A percentile compares a stretch with the other conserved stretches of the same genome.
Conservation (phyloP, 2,797 vertebrate genomes). For the Limosa lapponica region DNA sequence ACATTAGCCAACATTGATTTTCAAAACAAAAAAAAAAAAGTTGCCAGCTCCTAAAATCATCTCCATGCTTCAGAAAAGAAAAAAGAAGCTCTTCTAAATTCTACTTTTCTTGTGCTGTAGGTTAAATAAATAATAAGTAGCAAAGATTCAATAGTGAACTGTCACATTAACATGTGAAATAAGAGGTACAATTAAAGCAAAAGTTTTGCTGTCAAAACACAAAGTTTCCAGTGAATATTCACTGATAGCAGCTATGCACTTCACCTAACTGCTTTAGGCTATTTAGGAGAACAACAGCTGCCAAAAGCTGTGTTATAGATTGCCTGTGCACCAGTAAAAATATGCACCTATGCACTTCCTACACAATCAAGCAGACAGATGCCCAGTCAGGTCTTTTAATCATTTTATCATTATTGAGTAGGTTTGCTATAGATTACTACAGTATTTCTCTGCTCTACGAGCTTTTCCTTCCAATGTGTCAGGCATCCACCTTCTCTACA, state of each 20-base stretch:
- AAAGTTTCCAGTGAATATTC: not conserved
- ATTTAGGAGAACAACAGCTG: not conserved
- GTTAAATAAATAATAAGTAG: not conserved
- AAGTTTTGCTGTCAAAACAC: not conserved
- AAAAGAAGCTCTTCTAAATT: not conserved
- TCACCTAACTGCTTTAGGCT: not conserved
- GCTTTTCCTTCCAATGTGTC: not conserved
- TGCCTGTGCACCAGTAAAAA: not conserved
- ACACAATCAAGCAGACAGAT: not conserved
- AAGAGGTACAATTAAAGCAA: not conserved
- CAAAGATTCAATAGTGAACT: not conserved
- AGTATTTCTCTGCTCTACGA: not conserved
- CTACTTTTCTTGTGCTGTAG: not conserved
- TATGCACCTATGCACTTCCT: not conserved
- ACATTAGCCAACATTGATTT: not conserved
- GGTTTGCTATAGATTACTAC: not conserved
- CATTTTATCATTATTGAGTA: not conserved
- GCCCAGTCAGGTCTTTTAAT: not conserved
- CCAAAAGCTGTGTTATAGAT: not conserved
- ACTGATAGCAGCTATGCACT: not conserved
- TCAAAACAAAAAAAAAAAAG: not conserved
- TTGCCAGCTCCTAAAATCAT: not conserved
- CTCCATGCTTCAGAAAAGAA: not conserved
- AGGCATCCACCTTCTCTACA: fast-evolving
- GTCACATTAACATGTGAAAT: not conserved